A percentile compares a stretch with the other conserved stretches of the same genome.
Evolutionary conservation across 1,140 invertebrate species (phyloP).

Genomic region (Manduca sexta): DNA sequence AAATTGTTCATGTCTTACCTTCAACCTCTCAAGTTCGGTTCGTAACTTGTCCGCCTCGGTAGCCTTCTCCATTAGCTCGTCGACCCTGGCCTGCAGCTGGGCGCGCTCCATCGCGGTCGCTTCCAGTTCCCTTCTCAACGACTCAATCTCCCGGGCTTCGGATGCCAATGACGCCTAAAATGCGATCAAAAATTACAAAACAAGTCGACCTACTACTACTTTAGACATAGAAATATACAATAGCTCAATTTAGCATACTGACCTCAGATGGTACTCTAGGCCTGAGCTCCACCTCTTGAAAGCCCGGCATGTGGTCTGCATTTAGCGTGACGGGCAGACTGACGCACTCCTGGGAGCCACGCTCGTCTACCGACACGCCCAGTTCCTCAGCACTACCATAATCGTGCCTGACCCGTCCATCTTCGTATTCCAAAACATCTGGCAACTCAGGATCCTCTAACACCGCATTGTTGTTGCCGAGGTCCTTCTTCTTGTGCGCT

Average conservation of each 20-base stretch:
- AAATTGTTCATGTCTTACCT: slow-evolving; percentile 39
- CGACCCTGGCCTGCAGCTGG: slow-evolving; percentile 61
- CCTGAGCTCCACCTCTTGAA: slow-evolving; percentile 60
- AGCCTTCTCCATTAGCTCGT: slow-evolving; percentile 49
- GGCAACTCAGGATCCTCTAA: slow-evolving; percentile 53
- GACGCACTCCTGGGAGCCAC: slow-evolving; percentile 64
- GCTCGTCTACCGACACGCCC: slow-evolving; percentile 49
- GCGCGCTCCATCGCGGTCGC: slow-evolving; percentile 61
- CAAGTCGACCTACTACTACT: too few species aligned
- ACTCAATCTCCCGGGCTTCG: slow-evolving; percentile 49
- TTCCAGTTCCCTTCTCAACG: slow-evolving; percentile 61
- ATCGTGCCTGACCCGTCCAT: slow-evolving; percentile 36
- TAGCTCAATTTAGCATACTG: slow-evolving; percentile 8
- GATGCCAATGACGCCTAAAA: slow-evolving; percentile 52
- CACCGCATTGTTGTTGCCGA: slow-evolving; percentile 63
- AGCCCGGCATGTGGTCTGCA: slow-evolving; percentile 59
- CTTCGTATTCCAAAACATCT: slow-evolving; percentile 46
- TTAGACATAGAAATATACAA: not conserved
- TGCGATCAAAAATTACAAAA: not conserved
- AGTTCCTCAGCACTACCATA: slow-evolving; percentile 62
- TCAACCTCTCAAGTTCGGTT: slow-evolving; percentile 55
- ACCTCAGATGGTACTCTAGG: slow-evolving; percentile 59
- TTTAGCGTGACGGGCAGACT: slow-evolving; percentile 61
- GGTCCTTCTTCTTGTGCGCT: slow-evolving; percentile 60
- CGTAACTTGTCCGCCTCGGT: slow-evolving; percentile 47